A percentile compares a stretch with the other conserved stretches of the same genome.
Conservation (phyloP, 2,113 vertebrate genomes). For the Xyliphius kryptos region DNA sequence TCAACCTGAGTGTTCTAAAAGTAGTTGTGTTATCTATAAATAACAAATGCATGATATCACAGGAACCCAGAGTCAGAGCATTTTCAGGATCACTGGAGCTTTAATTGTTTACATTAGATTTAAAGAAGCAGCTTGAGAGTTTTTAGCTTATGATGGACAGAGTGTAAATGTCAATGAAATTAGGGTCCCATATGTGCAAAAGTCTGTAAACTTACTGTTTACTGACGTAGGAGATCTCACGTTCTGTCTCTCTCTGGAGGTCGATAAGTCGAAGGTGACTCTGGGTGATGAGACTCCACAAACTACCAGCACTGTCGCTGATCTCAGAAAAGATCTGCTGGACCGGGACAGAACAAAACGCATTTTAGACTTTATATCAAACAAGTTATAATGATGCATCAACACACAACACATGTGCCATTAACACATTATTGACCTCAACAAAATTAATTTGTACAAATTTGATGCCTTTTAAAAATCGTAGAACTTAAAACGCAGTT, state of each 20-base stretch:
- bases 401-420: not conserved
- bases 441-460: not conserved
- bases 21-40: too few relatives aligned
- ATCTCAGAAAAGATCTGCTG: constrained; percentile 29
- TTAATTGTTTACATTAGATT: too few relatives aligned
- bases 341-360: not conserved
- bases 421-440: too few relatives aligned
- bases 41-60: too few relatives aligned
- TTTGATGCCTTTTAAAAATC: not conserved
- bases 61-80: too few relatives aligned
- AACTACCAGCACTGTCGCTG: constrained; percentile 11
- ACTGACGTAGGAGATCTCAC: constrained; percentile 50
- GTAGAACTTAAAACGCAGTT: too few relatives aligned
- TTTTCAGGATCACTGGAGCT: too few relatives aligned
- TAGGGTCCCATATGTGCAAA: too few relatives aligned
- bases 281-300: constrained; percentile 45
- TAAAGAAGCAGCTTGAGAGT: too few relatives aligned
- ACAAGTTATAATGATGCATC: not conserved
- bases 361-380: too few relatives aligned
- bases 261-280: constrained; percentile 48
- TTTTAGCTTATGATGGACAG: too few relatives aligned
- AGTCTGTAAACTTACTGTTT: constrained; percentile 49
- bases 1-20: not conserved
- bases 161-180: not conserved
- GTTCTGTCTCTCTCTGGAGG: constrained; percentile 54